A percentile compares a stretch with the other conserved stretches of the same genome.
Evolutionary conservation across 2,888 invertebrate genomes (phyloP).

Genomic region (Amaurobius ferox): DNA sequence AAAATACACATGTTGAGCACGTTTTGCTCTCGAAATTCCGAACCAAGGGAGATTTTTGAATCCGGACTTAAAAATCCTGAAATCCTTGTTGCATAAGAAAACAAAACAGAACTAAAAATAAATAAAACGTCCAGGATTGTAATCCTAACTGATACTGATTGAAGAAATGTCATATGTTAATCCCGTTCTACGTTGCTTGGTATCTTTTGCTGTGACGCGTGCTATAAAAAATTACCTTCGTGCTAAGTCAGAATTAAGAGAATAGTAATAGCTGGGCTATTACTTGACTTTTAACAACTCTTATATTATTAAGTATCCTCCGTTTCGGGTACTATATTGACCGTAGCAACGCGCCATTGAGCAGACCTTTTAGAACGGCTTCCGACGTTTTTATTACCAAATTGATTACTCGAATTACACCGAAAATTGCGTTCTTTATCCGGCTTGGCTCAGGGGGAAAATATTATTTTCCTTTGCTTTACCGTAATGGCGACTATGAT

Average conservation of each 20-base stretch:
- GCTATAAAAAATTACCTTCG: conserved; percentile 19
- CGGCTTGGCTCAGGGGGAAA: neutral
- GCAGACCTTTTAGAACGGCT: conserved; percentile 7
- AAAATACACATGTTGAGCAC: too few relatives aligned
- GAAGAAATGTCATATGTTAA: too few relatives aligned
- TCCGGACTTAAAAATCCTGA: too few relatives aligned
- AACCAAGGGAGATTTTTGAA: too few relatives aligned
- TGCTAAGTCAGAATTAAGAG: conserved; percentile 60
- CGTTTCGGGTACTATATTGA: neutral
- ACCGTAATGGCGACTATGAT: too few relatives aligned
- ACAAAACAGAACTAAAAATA: too few relatives aligned
- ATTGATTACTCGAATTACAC: conserved; percentile 35
- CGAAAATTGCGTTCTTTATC: neutral
- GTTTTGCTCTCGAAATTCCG: too few relatives aligned
- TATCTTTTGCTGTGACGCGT: conserved; percentile 35
- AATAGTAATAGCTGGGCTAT: conserved; percentile 61
- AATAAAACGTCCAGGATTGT: too few relatives aligned
- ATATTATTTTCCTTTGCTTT: too few relatives aligned
- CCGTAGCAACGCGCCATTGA: conserved; percentile 5
- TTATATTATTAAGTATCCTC: conserved; percentile 25
- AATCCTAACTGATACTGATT: too few relatives aligned
- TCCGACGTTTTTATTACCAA: conserved; percentile 52
- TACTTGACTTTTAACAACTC: conserved; percentile 56
- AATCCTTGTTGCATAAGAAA: too few relatives aligned
- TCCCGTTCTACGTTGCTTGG: conserved; percentile 14